A percentile compares a stretch with the other conserved stretches of the same genome.
phyloP scores from a whole-genome alignment of 2,888 invertebrate genomes.

The Fragum sueziense region DNA sequence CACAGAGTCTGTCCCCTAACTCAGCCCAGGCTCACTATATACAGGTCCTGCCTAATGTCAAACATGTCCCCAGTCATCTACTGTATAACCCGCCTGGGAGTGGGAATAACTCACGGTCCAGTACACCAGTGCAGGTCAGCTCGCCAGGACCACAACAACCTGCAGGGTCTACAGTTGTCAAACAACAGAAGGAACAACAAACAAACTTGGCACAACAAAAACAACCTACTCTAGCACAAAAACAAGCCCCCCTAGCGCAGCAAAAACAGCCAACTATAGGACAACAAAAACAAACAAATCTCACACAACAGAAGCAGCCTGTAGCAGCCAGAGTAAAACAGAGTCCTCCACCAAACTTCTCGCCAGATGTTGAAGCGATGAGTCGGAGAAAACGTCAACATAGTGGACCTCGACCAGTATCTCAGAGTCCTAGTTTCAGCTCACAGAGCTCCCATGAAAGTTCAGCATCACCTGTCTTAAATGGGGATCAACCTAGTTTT shows the following conservation, averaged over 20 bases:
- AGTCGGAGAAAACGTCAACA: slow-evolving; percentile 44
- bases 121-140: slow-evolving; percentile 61
- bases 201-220: too few species aligned
- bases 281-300: background rate
- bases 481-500: slow-evolving; percentile 37
- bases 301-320: slow-evolving; percentile 13
- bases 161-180: background rate
- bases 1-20: slow-evolving; percentile 59
- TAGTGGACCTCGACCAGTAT: slow-evolving; percentile 59
- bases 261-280: slow-evolving; percentile 9
- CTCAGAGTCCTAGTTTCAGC: slow-evolving; percentile 59
- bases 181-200: slow-evolving; percentile 2
- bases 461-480: slow-evolving; percentile 54
- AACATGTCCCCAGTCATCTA: slow-evolving; percentile 74
- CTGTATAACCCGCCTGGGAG: slow-evolving; percentile 58
- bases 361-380: slow-evolving; percentile 49
- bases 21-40: slow-evolving; percentile 63
- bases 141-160: slow-evolving; percentile 53
- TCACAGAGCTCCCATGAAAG: slow-evolving; percentile 61
- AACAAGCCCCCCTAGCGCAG: background rate
- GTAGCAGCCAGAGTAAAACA: slow-evolving; percentile 46
- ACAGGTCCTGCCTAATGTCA: slow-evolving; percentile 77
- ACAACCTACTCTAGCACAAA: slow-evolving; percentile 20
- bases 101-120: slow-evolving; percentile 62
- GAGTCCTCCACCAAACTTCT: slow-evolving; percentile 40